Evolutionary conservation across 2,797 vertebrate genomes (phyloP).

Genomic region (Epinephelus malabaricus): DNA sequence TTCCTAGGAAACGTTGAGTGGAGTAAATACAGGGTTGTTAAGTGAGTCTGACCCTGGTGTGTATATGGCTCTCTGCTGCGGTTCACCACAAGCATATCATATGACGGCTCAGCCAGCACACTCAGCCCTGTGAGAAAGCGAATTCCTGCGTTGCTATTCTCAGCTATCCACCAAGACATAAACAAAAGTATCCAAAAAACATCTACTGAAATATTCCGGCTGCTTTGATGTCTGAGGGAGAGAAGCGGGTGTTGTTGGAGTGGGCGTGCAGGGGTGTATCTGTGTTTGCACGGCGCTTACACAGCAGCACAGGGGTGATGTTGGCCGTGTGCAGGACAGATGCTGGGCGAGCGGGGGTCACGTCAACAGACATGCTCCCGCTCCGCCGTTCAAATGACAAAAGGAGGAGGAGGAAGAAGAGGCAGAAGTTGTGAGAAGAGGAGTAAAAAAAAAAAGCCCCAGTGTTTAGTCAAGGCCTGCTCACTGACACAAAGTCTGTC

Average conservation of each 20-base stretch:
- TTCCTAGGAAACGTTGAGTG: slow-evolving; percentile 54
- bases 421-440: slow-evolving; percentile 71
- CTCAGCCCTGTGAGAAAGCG: slow-evolving; percentile 54
- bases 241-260: background rate
- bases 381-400: slow-evolving; percentile 61
- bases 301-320: slow-evolving; percentile 28
- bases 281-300: slow-evolving; percentile 16
- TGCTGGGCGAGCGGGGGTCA: slow-evolving; percentile 59
- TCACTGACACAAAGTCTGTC: slow-evolving; percentile 90
- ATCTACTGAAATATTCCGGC: slow-evolving; percentile 18
- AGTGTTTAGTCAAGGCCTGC: slow-evolving; percentile 88
- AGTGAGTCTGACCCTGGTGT: slow-evolving; percentile 63
- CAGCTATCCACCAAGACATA: slow-evolving; percentile 41
- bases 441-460: slow-evolving; percentile 57
- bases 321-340: slow-evolving; percentile 58
- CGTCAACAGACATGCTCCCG: slow-evolving; percentile 63
- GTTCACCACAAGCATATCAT: slow-evolving; percentile 82
- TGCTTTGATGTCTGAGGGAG: slow-evolving; percentile 22
- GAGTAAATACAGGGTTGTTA: slow-evolving; percentile 66
- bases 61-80: slow-evolving; percentile 68
- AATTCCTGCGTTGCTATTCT: slow-evolving; percentile 52
- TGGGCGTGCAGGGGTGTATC: slow-evolving; percentile 26
- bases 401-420: slow-evolving; percentile 68
- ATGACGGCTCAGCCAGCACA: slow-evolving; percentile 73
- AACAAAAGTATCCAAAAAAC: slow-evolving; percentile 40